Percentiles rank a stretch among this genome's conserved stretches.
Evolutionary conservation across 2,888 invertebrate species (phyloP).

Genomic region (Sinotaia quadrata): DNA sequence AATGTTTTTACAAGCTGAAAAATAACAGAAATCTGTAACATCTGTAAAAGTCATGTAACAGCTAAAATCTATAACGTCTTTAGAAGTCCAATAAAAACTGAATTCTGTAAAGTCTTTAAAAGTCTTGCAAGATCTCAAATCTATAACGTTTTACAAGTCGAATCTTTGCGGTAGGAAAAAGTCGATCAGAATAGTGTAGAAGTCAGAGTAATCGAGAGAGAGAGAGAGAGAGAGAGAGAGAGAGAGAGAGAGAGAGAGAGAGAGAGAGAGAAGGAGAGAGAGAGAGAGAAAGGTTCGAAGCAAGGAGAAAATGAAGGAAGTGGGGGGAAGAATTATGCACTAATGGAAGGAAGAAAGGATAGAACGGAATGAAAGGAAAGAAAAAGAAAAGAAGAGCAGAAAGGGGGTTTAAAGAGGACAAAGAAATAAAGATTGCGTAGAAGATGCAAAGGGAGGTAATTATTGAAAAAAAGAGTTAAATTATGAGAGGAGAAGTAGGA

Average conservation of each 20-base stretch:
- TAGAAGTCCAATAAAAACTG: too few relatives aligned
- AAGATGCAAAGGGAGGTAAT: background rate
- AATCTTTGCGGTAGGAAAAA: too few relatives aligned
- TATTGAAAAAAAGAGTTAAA: background rate
- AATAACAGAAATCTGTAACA: too few relatives aligned
- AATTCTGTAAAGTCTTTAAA: too few relatives aligned
- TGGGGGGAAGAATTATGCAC: background rate
- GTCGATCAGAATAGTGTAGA: background rate
- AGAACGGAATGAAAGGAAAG: background rate
- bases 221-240: background rate
- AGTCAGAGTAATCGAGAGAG: background rate
- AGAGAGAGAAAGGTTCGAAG: background rate
- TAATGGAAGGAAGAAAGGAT: conserved; percentile 18
- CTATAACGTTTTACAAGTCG: too few relatives aligned
- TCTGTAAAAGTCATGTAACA: too few relatives aligned
- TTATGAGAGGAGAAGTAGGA: conserved; percentile 4
- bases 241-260: background rate
- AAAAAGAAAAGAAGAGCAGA: background rate
- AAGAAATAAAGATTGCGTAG: conserved; percentile 3
- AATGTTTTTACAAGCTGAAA: too few relatives aligned
- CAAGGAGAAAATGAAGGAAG: background rate
- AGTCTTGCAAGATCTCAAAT: too few relatives aligned
- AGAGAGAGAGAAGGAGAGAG: conserved; percentile 1
- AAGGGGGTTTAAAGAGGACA: background rate
- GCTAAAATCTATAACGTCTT: too few relatives aligned